Percentiles rank a stretch among this genome's conserved stretches.
These are phyloP conservation scores for Poeciliopsis paucimaculata DNA, from an alignment of 2,797 vertebrate genomes.

Conservation along the genomic window DNA sequence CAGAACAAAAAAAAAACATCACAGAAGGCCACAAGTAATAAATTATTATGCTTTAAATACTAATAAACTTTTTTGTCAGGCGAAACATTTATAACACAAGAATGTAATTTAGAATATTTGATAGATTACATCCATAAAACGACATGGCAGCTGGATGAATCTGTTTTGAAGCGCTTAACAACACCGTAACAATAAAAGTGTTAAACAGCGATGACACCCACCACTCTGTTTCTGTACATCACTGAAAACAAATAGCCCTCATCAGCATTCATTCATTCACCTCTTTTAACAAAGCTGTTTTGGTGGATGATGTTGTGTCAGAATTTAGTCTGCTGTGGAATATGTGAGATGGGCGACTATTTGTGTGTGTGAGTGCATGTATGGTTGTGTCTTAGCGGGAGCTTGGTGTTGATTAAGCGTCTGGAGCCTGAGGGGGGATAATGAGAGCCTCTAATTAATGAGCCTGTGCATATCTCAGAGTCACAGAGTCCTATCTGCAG, in stretches of 20 bases:
- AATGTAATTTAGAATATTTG: constrained; percentile 55
- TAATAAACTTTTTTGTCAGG: constrained; percentile 40
- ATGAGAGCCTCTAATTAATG: constrained; percentile 84
- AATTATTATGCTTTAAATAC: constrained; percentile 20
- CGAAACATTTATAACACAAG: constrained; percentile 36
- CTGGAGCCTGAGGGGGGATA: constrained; percentile 79
- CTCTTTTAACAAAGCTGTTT: constrained; percentile 53
- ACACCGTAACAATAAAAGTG: constrained; percentile 74
- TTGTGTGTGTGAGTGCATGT: constrained; percentile 39
- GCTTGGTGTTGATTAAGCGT: constrained; percentile 80
- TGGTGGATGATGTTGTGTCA: constrained; percentile 71
- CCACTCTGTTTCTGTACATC: constrained; percentile 67
- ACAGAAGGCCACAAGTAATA: constrained; percentile 11
- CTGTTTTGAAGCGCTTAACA: constrained; percentile 67
- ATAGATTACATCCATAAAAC: constrained; percentile 54
- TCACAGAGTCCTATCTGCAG: constrained; percentile 78
- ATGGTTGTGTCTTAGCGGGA: constrained; percentile 69
- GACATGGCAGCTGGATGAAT: constrained; percentile 71
- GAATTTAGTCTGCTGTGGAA: constrained; percentile 47
- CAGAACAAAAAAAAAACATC: neutral
- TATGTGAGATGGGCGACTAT: constrained; percentile 38
- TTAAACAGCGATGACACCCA: constrained; percentile 68
- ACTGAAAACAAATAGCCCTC: constrained; percentile 76
- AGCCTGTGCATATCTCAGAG: constrained; percentile 79
- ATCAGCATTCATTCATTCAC: constrained; percentile 74